A percentile compares a stretch with the other conserved stretches of the same genome.
phyloP scores from a whole-genome alignment of 2,113 vertebrate genomes.

The Corapipo altera region DNA sequence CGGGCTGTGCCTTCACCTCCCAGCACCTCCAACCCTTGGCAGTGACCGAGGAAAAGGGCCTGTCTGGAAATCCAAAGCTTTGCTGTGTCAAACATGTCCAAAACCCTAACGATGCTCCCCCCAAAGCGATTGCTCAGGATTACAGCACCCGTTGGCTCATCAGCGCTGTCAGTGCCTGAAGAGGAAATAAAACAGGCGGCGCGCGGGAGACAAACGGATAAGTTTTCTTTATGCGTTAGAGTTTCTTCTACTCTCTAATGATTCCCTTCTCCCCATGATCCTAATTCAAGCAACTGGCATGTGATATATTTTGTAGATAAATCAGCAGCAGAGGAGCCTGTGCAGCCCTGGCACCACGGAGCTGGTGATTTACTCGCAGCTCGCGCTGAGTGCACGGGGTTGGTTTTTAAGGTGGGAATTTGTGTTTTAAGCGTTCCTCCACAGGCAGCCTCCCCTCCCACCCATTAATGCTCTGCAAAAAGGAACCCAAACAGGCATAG shows the following conservation, averaged over 20 bases:
- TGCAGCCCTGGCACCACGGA: neutral
- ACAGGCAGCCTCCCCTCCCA: neutral
- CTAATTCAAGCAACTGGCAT: slow-evolving; percentile 63
- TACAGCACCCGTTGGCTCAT: neutral
- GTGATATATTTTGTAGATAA: slow-evolving; percentile 56
- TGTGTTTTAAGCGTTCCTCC: neutral
- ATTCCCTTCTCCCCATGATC: slow-evolving; percentile 57
- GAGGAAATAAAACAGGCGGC: slow-evolving; percentile 6
- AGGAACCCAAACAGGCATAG: neutral
- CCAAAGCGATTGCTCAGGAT: neutral
- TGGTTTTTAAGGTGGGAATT: slow-evolving; percentile 2
- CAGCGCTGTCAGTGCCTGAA: neutral
- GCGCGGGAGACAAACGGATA: slow-evolving; percentile 6
- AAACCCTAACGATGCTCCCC: neutral
- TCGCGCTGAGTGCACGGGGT: neutral
- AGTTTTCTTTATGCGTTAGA: slow-evolving; percentile 53
- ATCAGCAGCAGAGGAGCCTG: slow-evolving; percentile 39
- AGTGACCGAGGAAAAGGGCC: neutral
- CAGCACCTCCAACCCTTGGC: neutral
- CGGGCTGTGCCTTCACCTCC: neutral
- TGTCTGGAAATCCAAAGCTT: neutral
- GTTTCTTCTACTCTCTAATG: slow-evolving; percentile 56
- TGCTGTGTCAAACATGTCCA: neutral
- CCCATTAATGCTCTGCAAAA: neutral
- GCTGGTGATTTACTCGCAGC: slow-evolving; percentile 35